Base-by-base conservation (phyloP, 64 coral and sea anemone species). In the Montipora sp. region DNA sequence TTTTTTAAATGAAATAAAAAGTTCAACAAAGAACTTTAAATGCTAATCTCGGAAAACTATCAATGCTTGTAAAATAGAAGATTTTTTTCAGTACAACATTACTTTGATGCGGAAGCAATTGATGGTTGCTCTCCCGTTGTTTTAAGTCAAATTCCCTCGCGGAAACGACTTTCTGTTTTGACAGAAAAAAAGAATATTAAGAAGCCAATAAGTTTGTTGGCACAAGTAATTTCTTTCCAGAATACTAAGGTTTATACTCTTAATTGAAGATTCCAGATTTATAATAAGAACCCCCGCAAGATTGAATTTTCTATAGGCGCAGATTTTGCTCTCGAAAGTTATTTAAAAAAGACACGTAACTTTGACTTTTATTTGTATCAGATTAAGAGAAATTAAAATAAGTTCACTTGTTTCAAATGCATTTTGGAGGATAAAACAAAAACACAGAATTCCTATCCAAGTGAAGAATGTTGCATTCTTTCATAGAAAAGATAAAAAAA, bases 231-330 rank as follows among this genome's bases (percentile, higher is more conserved):
- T 85, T 85, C 7, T 70, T 71, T 48, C 46, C 8, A 21, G n/a
- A 13, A 72, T 49, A 19, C 45, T 71, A 43, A 49, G 4, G 46
- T 19, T 49, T 27, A 8, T 7, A n/a, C 49, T 4, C 46, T 71
- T 85, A 85, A 85, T 85, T 85, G 65, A 7, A 70, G 65, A 43
- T 71, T 70, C 19, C 47, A 8, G 2, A 63, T 71, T 71, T 49
- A 49, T 46, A 48, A 85, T 49, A 10, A 10, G 14, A 43, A 12
- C 65, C 82, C 8, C 82, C 61, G 18, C 61, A 23, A 20, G 18
- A 71, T 7, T 11, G 48, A 9, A 20, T 70, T 84, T 84, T 5
- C 47, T 60, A 77, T 4, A 12, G 15, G 10, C 45, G 2, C 18
- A 48, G 4, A 15, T 11, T 15, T 16, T 18, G 15, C 15, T 46